Conservation (phyloP, 2,888 invertebrate species). For the Eupithecia pulchellata region DNA sequence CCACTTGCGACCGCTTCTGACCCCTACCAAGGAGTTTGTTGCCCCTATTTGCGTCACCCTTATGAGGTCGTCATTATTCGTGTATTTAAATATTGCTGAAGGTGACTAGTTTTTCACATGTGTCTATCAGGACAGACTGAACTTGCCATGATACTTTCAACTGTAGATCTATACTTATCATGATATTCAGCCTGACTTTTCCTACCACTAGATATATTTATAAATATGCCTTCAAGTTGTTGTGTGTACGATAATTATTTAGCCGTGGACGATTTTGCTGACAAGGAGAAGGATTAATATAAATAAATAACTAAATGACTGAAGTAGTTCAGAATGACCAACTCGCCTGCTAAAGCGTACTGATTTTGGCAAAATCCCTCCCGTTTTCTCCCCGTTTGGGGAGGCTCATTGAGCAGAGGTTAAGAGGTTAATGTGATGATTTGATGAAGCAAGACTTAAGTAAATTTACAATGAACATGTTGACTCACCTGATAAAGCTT, state of each 20-base stretch:
- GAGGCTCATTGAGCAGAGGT: too few species aligned
- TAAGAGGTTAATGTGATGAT: too few species aligned
- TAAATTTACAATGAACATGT: background rate
- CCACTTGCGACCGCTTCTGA: slow-evolving; percentile 53
- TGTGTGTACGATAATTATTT: too few species aligned
- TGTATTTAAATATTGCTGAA: slow-evolving; percentile 20
- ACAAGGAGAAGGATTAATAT: too few species aligned
- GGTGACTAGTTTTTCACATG: slow-evolving; percentile 9
- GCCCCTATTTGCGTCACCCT: slow-evolving; percentile 39
- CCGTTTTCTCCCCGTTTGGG: too few species aligned
- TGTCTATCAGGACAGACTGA: slow-evolving; percentile 1
- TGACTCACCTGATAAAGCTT: slow-evolving; percentile 95
- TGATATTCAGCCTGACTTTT: background rate
- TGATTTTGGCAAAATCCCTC: too few species aligned
- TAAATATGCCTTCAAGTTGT: too few species aligned
- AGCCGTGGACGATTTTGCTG: too few species aligned
- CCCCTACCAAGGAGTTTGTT: slow-evolving; percentile 45
- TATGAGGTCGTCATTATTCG: slow-evolving; percentile 37
- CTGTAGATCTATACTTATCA: background rate
- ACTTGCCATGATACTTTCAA: background rate
- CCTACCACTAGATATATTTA: background rate
- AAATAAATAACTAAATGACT: too few species aligned
- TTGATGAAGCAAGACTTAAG: too few species aligned
- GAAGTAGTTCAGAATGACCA: too few species aligned
- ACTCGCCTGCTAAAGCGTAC: too few species aligned